These are phyloP conservation scores for Agelaius tricolor DNA, from an alignment of 2,113 vertebrate genomes.

Conservation along the genomic window DNA sequence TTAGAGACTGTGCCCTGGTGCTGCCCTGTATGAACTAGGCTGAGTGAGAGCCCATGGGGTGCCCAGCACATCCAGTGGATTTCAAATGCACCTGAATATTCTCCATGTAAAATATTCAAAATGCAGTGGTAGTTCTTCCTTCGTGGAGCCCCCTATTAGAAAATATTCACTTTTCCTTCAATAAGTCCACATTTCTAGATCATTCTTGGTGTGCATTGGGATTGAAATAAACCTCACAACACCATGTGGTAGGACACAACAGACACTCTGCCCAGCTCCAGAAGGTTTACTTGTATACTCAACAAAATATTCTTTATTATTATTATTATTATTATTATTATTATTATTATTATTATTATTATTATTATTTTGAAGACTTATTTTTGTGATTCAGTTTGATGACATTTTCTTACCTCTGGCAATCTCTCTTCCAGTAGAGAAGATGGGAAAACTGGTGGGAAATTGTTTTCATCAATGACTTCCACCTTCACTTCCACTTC, in stretches of 20 bases:
- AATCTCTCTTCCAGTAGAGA: conserved; percentile 22
- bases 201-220: neutral
- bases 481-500: conserved; percentile 38
- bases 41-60: neutral
- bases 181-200: neutral
- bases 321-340: neutral
- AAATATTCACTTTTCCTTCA: neutral
- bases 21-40: neutral
- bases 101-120: neutral
- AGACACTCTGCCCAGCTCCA: neutral
- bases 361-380: neutral
- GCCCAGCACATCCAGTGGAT: neutral
- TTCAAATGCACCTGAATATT: neutral
- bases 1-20: neutral
- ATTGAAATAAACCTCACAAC: neutral
- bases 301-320: neutral
- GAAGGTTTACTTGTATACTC: neutral
- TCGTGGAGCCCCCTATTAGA: neutral
- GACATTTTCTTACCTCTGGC: conserved; percentile 58
- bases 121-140: neutral
- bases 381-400: neutral
- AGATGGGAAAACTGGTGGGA: conserved; percentile 48
- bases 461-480: conserved; percentile 50
- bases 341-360: neutral
- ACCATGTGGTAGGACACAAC: neutral